A percentile compares a stretch with the other conserved stretches of the same genome.
These are phyloP conservation scores for Melipona quadrifasciata DNA, from an alignment of 1,140 invertebrate genomes.

Conservation along the genomic window DNA sequence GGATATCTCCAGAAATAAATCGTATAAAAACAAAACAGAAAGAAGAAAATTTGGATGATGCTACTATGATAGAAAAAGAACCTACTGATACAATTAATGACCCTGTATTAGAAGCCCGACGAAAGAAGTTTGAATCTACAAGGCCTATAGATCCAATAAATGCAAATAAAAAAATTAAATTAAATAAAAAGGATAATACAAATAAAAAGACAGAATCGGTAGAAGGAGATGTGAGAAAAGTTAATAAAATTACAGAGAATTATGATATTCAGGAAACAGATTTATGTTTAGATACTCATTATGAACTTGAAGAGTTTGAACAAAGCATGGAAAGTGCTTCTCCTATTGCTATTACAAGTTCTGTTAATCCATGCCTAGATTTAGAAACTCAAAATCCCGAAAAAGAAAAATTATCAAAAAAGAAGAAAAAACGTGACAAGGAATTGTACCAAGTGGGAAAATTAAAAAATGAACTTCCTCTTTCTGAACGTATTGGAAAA, in stretches of 20 bases:
- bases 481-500: slow-evolving; percentile 75
- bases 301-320: slow-evolving; percentile 67
- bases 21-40: slow-evolving; percentile 63
- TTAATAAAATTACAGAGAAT: slow-evolving; percentile 49
- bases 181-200: slow-evolving; percentile 69
- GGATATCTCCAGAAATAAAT: slow-evolving; percentile 52
- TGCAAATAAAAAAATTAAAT: slow-evolving; percentile 79
- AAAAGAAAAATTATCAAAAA: slow-evolving; percentile 69
- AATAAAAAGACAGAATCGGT: slow-evolving; percentile 52
- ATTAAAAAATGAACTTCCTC: slow-evolving; percentile 71
- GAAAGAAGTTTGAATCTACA: slow-evolving; percentile 77
- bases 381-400: slow-evolving; percentile 65
- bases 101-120: slow-evolving; percentile 75
- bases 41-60: slow-evolving; percentile 56
- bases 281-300: slow-evolving; percentile 64
- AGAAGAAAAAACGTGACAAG: slow-evolving; percentile 78
- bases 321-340: slow-evolving; percentile 60
- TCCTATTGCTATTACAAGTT: slow-evolving; percentile 39
- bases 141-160: slow-evolving; percentile 72
- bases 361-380: slow-evolving; percentile 61
- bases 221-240: slow-evolving; percentile 41
- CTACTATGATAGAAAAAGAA: slow-evolving; percentile 47
- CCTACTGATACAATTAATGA: slow-evolving; percentile 60
- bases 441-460: slow-evolving; percentile 78
- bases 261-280: slow-evolving; percentile 56